Evolutionary conservation across 2,888 invertebrate species (phyloP), one percentile per base, ranked within the genome.

Genomic region (Eilema caniola): DNA sequence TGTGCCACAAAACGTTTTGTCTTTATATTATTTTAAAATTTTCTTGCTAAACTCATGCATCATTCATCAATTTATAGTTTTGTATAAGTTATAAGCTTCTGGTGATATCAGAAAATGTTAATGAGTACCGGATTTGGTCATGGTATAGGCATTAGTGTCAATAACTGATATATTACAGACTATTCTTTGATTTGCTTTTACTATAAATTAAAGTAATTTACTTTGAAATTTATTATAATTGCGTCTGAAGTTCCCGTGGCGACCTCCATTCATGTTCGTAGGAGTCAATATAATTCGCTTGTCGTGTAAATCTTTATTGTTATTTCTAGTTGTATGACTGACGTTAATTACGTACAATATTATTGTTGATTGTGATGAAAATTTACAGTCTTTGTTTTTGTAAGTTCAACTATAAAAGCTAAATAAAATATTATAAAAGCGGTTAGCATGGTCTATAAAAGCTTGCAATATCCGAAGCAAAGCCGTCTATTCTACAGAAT

Each of bases 91-190:
- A 81, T 86, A 85, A 83, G 93, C 93, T 93, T 92, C 93, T 93
- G 92, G 90, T 90, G 87, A 86, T 92, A 92, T 92, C 89, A 87
- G 86, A 88, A 91, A 90, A 93, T 91, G 92, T 89, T 89, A 93
- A 93, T 93, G 78, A 81, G 82, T 83, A 87, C 88, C 89, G 88
- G 89, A 90, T 91, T 92, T 87, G 82, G 86, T 85, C 84, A 83
- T 84, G 82, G 84, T 86, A 83, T 83, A 79, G 74, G 87, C 88
- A 90, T 91, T 89, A 90, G 88, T 86, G 91, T 92, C 91, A 81
- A 88, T 88, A 77, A 82, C 86, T 90, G 90, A 93, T 91, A 89
- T 88, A 92, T 91, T 84, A 81, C 83, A 72, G 86, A 81, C 78
- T 75, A 80, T 70, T 81, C 78, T 82, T 80, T 72, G 79, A 83